Base-by-base conservation (phyloP, 2,888 invertebrate genomes). In the Aelia acuminata region DNA sequence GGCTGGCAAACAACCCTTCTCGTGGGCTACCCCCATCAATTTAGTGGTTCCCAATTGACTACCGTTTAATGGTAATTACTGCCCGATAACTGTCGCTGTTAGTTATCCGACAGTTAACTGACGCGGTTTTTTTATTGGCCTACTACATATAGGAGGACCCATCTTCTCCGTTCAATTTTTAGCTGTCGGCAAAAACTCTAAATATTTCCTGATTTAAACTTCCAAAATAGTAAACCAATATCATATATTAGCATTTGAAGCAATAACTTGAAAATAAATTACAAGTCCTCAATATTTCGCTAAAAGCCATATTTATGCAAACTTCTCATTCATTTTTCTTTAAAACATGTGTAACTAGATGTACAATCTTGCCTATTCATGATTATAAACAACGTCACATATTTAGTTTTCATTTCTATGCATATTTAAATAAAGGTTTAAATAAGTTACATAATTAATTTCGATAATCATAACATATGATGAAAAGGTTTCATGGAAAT, bases 51-150 rank as follows among this genome's bases (percentile, higher is more conserved):
- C 22, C 75, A 35, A 75, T 39, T 75, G 75, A 43, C 75, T 75
- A 75, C 75, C 75, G 75, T 75, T 75, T 75, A 75, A 75, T 75
- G 75, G 75, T 75, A 75, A 75, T 75, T 43, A 75, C 75, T 10
- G 75, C 1, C 39, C 75, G 75, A 75, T 75, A 75, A 39, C 75
- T 75, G 75, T 75, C 75, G 39, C 75, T 39, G 75, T 39, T 75
- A 75, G 22, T 75, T 75, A 75, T 35, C 75, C 22, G 75, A 20
- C 75, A 75, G 75, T 57, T 26, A 57, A 57, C 57, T 57, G 57
- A 31, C 57, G 26, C 26, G 15, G 26, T 57, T 57, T 57, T 57
- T 57, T 26, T 57, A 57, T 31, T 5, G 57, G 15, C 15, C 57
- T 10, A 57, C 26, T 57, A 13, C 15, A 11, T 3, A n/a, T n/a